Conservation (phyloP, 2,113 vertebrate species). For the Lepisosteus oculatus region DNA sequence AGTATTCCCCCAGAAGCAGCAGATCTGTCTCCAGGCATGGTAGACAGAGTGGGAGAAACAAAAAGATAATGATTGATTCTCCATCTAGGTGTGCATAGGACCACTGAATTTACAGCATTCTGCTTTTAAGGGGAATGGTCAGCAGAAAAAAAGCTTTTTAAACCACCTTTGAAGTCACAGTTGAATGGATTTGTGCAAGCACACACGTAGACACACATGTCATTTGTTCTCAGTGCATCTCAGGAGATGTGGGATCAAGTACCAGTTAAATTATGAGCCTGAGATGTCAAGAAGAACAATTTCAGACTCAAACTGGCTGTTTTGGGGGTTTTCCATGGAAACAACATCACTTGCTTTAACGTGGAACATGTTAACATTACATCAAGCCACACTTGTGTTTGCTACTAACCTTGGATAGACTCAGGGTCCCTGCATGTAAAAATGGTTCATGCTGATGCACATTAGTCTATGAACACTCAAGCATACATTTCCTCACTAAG, state of each 20-base stretch:
- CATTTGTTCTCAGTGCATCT: constrained; percentile 11
- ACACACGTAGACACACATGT: neutral
- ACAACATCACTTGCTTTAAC: neutral
- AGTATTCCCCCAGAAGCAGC: neutral
- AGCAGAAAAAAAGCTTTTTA: constrained; percentile 11
- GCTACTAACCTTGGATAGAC: neutral
- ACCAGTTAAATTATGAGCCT: constrained; percentile 17
- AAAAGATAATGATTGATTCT: neutral
- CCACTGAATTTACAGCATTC: neutral
- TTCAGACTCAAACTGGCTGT: constrained; percentile 31
- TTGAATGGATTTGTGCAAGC: neutral
- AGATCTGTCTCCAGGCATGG: neutral
- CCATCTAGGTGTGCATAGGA: neutral
- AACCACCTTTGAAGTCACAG: constrained; percentile 18
- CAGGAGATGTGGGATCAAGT: constrained; percentile 17
- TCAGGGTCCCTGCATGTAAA: neutral
- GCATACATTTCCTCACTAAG: neutral
- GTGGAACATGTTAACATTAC: neutral
- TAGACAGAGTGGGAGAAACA: neutral
- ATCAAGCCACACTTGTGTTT: neutral
- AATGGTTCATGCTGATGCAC: neutral
- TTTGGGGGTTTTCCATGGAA: neutral
- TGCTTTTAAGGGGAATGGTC: constrained; percentile 17
- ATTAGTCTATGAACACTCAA: neutral
- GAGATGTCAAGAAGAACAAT: constrained; percentile 26